Percentiles rank a stretch among this genome's conserved stretches.
Evolutionary conservation across 2,888 invertebrate genomes (phyloP).

Genomic region (Phengaris alcon): DNA sequence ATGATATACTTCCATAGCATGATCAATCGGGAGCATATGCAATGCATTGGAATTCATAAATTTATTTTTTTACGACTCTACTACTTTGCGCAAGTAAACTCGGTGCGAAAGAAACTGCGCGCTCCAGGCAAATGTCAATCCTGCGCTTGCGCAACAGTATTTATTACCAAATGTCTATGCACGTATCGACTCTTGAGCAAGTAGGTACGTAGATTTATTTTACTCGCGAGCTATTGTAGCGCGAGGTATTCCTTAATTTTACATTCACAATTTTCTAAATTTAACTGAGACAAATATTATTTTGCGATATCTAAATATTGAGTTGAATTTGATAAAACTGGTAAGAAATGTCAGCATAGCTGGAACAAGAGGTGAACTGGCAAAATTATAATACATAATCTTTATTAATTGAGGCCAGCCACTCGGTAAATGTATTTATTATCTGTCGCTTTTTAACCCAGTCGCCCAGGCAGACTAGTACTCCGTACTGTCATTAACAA

Average conservation of each 20-base stretch:
- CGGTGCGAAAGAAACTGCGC: slow-evolving; percentile 37
- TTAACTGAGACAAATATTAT: not conserved
- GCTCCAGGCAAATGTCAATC: slow-evolving; percentile 69
- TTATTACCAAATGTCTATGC: slow-evolving; percentile 63
- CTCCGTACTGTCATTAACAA: not conserved
- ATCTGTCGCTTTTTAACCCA: slow-evolving; percentile 47
- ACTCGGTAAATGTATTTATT: slow-evolving; percentile 61
- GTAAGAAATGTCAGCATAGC: slow-evolving; percentile 29
- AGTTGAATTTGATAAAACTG: not conserved
- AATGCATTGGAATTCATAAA: slow-evolving; percentile 21
- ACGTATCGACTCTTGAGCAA: slow-evolving; percentile 9
- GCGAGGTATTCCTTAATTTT: not conserved
- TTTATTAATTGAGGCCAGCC: slow-evolving; percentile 68
- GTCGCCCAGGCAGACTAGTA: slow-evolving; percentile 33
- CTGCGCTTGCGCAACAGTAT: slow-evolving; percentile 61
- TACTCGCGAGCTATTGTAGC: not conserved
- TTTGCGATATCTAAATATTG: not conserved
- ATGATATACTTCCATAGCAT: not conserved
- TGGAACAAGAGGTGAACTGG: slow-evolving; percentile 42
- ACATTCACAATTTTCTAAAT: not conserved
- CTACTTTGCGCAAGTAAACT: slow-evolving; percentile 31
- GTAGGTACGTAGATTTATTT: not conserved
- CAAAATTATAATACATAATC: slow-evolving; percentile 60
- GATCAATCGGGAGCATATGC: not conserved
- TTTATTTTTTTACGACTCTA: slow-evolving; percentile 33